Evolutionary conservation across 1,140 invertebrate genomes (phyloP), one percentile per base, ranked within the genome.

Genomic region (Cephus cinctus): DNA sequence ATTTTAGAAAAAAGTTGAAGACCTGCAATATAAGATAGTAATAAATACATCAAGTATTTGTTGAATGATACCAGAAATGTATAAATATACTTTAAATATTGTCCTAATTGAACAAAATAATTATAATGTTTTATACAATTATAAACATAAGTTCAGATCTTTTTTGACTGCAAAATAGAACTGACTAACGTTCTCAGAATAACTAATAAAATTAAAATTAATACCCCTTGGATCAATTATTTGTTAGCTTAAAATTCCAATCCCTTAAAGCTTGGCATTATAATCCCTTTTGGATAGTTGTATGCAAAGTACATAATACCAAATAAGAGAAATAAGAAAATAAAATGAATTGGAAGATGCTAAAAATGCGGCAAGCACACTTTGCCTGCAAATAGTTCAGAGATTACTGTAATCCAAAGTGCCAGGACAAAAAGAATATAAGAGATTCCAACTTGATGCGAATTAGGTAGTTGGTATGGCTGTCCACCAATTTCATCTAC

Each of bases 311-410:
- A 36, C 9, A 14, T 36, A 18, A 36, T 36, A 12, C 34, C 31
- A 15, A 44, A 20, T 6, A 44, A 16, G 14, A 31, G 15, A 12
- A 19, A 14, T 4, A 47, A 12, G 8, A 36, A 30, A 32, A 27
- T 16, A 27, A 49, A 43, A 43, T 11, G 3, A 18, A 36, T 15
- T 15, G 47, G 52, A 32, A 54, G 49, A 49, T 65, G 63, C 68
- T 87, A 94, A 81, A 95, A 94, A 79, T 96, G 92, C 35, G 94
- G 94, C 50, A 96, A 75, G 76, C 94, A 98, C 8, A 98, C 92
- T 87, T 97, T 97, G n/a, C 93, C 94, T 45, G 93, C 94, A 83
- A 97, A 96, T 14, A 98, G 73, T 78, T 97, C 94, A 6, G 94
- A 96, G 56, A 97, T 90, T 3, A 97, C 94, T 34, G 93, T 96